phyloP scores from a whole-genome alignment of 1,140 invertebrate species.

The Trinorchestia longiramus region DNA sequence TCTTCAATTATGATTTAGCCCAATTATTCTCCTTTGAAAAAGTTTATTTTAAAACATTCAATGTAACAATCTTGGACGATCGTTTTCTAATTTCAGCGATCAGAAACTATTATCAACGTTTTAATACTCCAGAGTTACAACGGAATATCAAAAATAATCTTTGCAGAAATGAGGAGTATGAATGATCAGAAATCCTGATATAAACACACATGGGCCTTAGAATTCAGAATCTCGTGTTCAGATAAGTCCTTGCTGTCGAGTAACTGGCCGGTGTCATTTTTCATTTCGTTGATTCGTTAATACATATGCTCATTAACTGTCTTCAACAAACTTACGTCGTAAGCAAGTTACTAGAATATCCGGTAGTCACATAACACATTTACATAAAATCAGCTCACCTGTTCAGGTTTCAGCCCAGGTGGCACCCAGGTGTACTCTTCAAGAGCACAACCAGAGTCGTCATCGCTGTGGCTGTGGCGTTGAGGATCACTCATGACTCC shows the following conservation, averaged over 20 bases:
- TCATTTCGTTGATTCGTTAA: background rate
- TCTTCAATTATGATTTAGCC: too few relatives aligned
- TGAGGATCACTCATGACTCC: constrained; percentile 75
- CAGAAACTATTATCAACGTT: too few relatives aligned
- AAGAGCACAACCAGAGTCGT: constrained; percentile 95
- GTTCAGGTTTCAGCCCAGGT: constrained; percentile 92
- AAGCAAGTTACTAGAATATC: background rate
- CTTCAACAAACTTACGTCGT: background rate
- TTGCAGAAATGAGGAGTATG: too few relatives aligned
- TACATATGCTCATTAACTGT: background rate
- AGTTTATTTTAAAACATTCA: too few relatives aligned
- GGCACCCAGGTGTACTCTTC: constrained; percentile 99
- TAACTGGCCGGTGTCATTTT: background rate
- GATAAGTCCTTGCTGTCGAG: background rate
- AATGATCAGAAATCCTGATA: too few relatives aligned
- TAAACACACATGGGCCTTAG: too few relatives aligned
- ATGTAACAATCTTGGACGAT: too few relatives aligned
- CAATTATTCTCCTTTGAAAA: too few relatives aligned
- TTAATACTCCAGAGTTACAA: too few relatives aligned
- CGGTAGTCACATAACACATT: background rate
- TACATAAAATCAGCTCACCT: constrained; percentile 76
- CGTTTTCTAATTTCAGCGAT: too few relatives aligned
- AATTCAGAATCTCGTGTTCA: background rate
- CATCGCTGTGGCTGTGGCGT: constrained; percentile 92
- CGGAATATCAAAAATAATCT: too few relatives aligned